Conservation (phyloP, 2,797 vertebrate species). For the Chrosomus eos region DNA sequence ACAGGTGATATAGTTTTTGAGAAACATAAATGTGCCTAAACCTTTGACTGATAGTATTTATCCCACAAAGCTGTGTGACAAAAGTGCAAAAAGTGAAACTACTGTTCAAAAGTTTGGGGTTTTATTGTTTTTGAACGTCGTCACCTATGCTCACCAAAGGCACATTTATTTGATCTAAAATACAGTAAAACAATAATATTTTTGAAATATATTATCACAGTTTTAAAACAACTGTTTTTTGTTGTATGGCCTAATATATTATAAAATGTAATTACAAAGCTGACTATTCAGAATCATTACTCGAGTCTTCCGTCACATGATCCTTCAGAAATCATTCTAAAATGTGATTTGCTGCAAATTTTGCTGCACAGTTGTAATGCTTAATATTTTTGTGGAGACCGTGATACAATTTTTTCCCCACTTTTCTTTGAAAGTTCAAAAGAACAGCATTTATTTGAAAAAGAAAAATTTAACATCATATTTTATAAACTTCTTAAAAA, state of each 20-base stretch:
- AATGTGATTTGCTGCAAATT: too few relatives aligned
- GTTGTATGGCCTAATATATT: background rate
- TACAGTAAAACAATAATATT: background rate
- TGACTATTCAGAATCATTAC: background rate
- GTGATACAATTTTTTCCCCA: background rate
- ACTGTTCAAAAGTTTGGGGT: too few relatives aligned
- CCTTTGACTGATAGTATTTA: too few relatives aligned
- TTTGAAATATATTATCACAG: background rate
- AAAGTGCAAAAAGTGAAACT: background rate
- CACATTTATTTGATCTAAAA: background rate
- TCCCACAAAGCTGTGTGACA: background rate
- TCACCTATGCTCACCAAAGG: background rate
- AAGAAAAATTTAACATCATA: background rate
- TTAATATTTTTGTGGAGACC: background rate
- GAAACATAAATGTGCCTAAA: background rate
- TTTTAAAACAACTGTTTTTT: background rate
- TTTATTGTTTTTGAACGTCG: background rate
- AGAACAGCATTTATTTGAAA: background rate
- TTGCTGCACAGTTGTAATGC: too few relatives aligned
- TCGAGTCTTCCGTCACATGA: background rate
- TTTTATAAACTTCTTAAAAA: background rate
- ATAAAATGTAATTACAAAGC: background rate
- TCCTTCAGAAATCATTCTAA: background rate
- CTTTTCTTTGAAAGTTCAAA: background rate
- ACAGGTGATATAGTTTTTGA: too few relatives aligned